A percentile compares a stretch with the other conserved stretches of the same genome.
These are phyloP conservation scores for Nymphalis polychloros DNA, from an alignment of 2,888 invertebrate genomes.

Conservation along the genomic window DNA sequence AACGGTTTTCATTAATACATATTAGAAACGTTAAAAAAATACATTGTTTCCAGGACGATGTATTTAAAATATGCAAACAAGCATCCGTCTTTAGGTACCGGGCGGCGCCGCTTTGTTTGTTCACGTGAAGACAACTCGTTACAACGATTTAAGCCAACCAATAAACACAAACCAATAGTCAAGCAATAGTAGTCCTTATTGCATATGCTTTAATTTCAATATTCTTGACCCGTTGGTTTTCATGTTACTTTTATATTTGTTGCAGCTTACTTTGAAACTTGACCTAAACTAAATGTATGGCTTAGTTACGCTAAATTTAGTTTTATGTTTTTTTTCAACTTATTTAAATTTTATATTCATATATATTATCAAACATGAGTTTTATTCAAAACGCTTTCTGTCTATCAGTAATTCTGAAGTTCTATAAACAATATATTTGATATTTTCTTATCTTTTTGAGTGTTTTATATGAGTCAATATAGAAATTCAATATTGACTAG, in stretches of 20 bases:
- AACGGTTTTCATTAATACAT: constrained; percentile 7
- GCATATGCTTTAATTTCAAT: constrained; percentile 4
- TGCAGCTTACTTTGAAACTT: constrained; percentile 26
- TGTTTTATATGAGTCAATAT: too few species aligned
- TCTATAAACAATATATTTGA: too few species aligned
- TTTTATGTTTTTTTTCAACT: constrained; percentile 3
- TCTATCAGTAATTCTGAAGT: too few species aligned
- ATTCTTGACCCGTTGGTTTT: background rate
- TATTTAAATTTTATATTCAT: constrained; percentile 10
- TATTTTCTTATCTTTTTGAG: too few species aligned
- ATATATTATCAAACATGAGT: background rate
- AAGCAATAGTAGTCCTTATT: background rate
- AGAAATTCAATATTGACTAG: too few species aligned
- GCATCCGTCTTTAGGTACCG: constrained; percentile 42
- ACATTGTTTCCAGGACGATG: constrained; percentile 50
- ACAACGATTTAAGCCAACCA: constrained; percentile 19
- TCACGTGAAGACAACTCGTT: constrained; percentile 49
- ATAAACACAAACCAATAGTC: constrained; percentile 1
- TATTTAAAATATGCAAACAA: constrained; percentile 60
- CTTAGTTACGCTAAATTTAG: constrained; percentile 10
- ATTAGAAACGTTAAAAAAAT: constrained; percentile 39
- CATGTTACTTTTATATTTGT: background rate
- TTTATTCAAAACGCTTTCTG: background rate
- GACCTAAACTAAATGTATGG: constrained; percentile 22
- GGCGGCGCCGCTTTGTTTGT: constrained; percentile 49